A percentile compares a stretch with the other conserved stretches of the same genome.
phyloP scores from a whole-genome alignment of 2,113 vertebrate genomes.

The Corvus moneduloides region DNA sequence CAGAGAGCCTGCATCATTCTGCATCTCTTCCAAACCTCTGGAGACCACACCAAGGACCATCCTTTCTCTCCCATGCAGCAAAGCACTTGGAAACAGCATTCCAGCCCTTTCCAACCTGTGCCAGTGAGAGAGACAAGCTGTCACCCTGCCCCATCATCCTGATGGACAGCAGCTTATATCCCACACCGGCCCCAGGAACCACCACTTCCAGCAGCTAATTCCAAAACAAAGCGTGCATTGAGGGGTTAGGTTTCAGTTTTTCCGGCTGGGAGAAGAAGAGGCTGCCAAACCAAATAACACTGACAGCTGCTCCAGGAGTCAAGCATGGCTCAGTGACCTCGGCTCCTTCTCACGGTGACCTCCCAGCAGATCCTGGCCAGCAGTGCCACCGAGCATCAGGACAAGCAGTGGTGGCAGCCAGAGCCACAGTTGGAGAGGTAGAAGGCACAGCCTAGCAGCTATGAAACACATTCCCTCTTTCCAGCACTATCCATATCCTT shows the following conservation, averaged over 20 bases:
- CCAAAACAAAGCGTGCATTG: slow-evolving; percentile 47
- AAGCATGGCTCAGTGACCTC: neutral
- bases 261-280: slow-evolving; percentile 20
- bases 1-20: neutral
- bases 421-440: neutral
- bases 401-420: neutral
- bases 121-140: neutral
- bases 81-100: neutral
- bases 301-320: slow-evolving; percentile 38
- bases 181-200: neutral
- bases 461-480: neutral
- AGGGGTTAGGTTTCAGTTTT: slow-evolving; percentile 42
- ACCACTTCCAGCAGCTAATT: slow-evolving; percentile 34
- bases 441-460: neutral
- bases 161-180: slow-evolving; percentile 43
- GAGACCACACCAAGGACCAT: neutral
- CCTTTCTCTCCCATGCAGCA: neutral
- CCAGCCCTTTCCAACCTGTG: neutral
- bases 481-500: neutral
- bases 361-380: neutral
- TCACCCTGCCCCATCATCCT: slow-evolving; percentile 32
- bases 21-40: neutral
- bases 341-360: neutral
- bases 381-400: neutral
- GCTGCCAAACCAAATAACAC: slow-evolving; percentile 61